Evolutionary conservation across 2,888 invertebrate species (phyloP), one percentile per base, ranked within the genome.

Genomic region (Plagiodera versicolora): DNA sequence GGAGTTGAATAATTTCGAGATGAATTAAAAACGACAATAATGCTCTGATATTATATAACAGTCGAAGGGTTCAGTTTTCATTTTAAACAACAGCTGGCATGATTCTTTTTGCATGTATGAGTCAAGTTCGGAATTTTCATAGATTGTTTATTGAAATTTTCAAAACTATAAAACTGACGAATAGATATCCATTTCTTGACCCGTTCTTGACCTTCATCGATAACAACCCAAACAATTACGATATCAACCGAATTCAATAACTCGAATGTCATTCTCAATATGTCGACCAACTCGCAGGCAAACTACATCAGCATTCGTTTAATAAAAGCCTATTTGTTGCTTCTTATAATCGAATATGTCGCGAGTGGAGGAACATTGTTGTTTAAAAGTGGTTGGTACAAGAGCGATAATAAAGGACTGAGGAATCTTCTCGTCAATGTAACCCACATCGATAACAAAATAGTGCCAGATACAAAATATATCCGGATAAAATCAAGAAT

Each of bases 311-410:
- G 20, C 11, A 9, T 3, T n/a, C 3, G 8, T 44, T 19, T 48
- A 20, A 24, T 53, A 20, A 14, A 20, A 11, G 48, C 24, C 14
- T 45, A 6, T 17, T 55, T 1, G 17, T 58, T 32, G n/a, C 59
- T 11, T 14, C 58, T 1, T n/a, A n/a, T n/a, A n/a, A 44, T 56
- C 9, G 4, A 51, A 17, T 17, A 5, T 54, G 17, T 18, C 16
- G 58, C 56, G 32, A 30, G 17, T 28, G 45, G 44, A 8, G 39
- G 54, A 35, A 56, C 67, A 16, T 10, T 64, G 46, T 28, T 73
- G 18, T 53, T 69, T 45, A 53, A 54, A 45, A 61, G 55, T 44
- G 70, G 71, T 10, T 67, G 65, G 61, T 70, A 67, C 58, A 65
- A 66, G 45, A 58, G 52, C 2, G 51, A 58, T 35, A 56, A 54